Conservation (phyloP, 1,140 invertebrate genomes). For the Ladona fulva region DNA sequence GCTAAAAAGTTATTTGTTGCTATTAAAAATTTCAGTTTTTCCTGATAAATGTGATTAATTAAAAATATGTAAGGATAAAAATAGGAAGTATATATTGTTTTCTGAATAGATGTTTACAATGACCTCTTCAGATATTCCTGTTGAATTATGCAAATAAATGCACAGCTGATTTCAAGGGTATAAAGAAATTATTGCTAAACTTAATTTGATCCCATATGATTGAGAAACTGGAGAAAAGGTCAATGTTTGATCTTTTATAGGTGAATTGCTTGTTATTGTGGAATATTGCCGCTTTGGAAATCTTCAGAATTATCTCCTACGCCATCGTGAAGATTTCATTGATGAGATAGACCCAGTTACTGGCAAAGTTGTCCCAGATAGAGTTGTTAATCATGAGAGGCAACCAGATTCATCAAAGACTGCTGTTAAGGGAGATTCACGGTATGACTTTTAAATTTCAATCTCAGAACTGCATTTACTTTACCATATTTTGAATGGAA, state of each 20-base stretch:
- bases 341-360: conserved; percentile 62
- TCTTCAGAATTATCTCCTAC: conserved; percentile 73
- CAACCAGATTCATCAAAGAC: not conserved
- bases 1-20: too few species aligned
- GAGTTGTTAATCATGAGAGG: not conserved
- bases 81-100: too few species aligned
- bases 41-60: too few species aligned
- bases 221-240: not conserved
- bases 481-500: too few species aligned
- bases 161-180: too few species aligned
- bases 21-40: too few species aligned
- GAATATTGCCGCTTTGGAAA: conserved; percentile 88
- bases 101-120: too few species aligned
- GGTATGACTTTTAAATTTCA: not conserved
- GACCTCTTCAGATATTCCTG: too few species aligned
- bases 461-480: too few species aligned
- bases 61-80: too few species aligned
- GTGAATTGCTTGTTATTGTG: conserved; percentile 83
- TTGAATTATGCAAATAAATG: too few species aligned
- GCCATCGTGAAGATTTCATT: conserved; percentile 65
- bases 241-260: conserved; percentile 41
- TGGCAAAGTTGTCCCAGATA: conserved; percentile 34
- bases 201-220: not conserved
- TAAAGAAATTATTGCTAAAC: too few species aligned
- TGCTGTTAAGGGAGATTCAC: not conserved